Base-by-base conservation (phyloP, 1,140 invertebrate genomes). In the Helicoverpa armigera region DNA sequence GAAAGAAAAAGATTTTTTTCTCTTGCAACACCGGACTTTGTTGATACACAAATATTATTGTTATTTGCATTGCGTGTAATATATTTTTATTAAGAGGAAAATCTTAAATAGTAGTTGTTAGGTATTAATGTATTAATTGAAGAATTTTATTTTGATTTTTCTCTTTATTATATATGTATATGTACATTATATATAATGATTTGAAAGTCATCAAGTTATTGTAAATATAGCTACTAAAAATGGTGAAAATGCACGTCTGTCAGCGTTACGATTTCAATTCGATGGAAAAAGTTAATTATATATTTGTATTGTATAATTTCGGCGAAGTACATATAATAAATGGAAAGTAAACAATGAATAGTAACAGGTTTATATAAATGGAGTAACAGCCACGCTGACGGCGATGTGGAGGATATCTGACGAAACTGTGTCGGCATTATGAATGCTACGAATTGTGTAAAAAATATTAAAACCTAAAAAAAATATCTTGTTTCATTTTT, bases 361-460 rank as follows among this genome's bases (percentile, higher is more conserved):
- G 84, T 83, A 83, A 88, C 88, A 85, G 89, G 85, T 90, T 88
- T 86, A 89, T 88, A 86, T 82, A 77, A 51, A 76, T 29, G 18
- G 16, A 67, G 65, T n/a, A 48, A 79, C 53, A 43, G 14, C 60
- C 16, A 61, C 86, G 92, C 92, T 91, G 92, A 87, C 90, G 88
- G 88, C 91, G 89, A 77, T 75, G 76, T 50, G 77, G 83, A 82
- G 77, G 81, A 79, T 80, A 65, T 77, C 84, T 81, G 83, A 80
- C 83, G 89, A 86, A 85, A 94, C 83, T 90, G 93, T 95, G 95
- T 95, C 92, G 92, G 95, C 95, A 95, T 95, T 95, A 95, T 95
- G 92, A 95, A 95, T 95, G 95, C 95, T 95, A 95, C 94, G 89
- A 95, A 95, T 95, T 95, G 95, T 95, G 95, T 95, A 95, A 95